These are phyloP conservation scores for Tylochromis polylepis DNA, from an alignment of 2,113 vertebrate species.

Conservation along the genomic window DNA sequence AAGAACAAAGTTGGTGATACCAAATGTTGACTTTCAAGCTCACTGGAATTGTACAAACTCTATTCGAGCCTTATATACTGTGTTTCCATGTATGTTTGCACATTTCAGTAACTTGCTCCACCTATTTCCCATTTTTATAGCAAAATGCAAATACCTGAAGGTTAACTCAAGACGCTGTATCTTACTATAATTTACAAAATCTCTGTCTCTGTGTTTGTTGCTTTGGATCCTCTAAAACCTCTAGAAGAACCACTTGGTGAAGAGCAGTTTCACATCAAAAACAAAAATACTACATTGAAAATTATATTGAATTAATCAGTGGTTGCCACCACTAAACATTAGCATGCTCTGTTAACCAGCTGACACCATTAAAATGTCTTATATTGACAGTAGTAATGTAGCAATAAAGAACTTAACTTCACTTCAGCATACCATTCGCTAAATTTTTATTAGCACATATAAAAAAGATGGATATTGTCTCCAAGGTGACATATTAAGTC, in stretches of 20 bases:
- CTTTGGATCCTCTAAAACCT: background rate
- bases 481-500: background rate
- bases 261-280: background rate
- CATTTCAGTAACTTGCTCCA: background rate
- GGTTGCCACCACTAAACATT: background rate
- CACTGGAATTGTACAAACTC: background rate
- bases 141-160: background rate
- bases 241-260: background rate
- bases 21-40: background rate
- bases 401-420: background rate
- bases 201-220: background rate
- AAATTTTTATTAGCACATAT: background rate
- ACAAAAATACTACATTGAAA: background rate
- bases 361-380: background rate
- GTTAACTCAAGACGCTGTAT: background rate
- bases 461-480: background rate
- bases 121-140: background rate
- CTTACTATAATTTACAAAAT: background rate
- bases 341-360: background rate
- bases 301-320: background rate
- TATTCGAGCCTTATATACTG: background rate
- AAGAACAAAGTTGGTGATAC: background rate
- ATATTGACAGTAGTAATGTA: background rate
- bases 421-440: background rate
- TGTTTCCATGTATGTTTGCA: background rate